Evolutionary conservation across 1,140 invertebrate genomes (phyloP), one percentile per base, ranked within the genome.

Genomic region (Pomacea maculata): DNA sequence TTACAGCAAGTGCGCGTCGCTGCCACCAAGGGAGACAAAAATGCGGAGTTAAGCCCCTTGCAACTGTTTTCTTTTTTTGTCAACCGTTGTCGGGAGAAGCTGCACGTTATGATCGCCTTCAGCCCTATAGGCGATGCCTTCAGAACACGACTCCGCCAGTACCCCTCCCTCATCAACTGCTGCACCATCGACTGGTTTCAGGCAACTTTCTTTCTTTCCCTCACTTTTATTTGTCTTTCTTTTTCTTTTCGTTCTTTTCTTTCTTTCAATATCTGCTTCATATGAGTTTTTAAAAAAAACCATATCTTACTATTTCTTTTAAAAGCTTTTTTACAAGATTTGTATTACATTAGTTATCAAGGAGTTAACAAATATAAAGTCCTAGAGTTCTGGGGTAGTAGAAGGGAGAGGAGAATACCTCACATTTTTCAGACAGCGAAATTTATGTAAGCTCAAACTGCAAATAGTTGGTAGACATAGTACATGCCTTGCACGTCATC

Each of bases 121-220:
- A 82, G 78, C 68, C 91, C 91, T 14, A 92, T 92, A 76, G 91
- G 91, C 55, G 89, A 91, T 80, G 89, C 90, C 19, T 92, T 92
- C 88, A 82, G 91, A 21, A 91, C 89, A 81, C 82, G 91, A 71
- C 83, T 92, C 52, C 83, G 90, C 21, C 90, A 91, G 85, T 92
- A 90, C 84, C 91, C 91, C 12, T 91, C 91, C 3, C 85, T 92
- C 52, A 92, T 92, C 82, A 92, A 92, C 85, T 92, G 91, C 82
- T 92, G 91, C 85, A 92, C 90, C 55, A 92, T 92, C 34, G 91
- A 92, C 78, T 92, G 91, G 91, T 92, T 92, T 84, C 91, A 92
- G 86, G 95, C 93, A 86, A 83, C 84, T 78, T 73, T 68, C 61
- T 34, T 79, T 19, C 45, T 65, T 65, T 55, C 78, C 8, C 55